phyloP scores from a whole-genome alignment of 2,797 vertebrate genomes.

The Sebastes nivosus region DNA sequence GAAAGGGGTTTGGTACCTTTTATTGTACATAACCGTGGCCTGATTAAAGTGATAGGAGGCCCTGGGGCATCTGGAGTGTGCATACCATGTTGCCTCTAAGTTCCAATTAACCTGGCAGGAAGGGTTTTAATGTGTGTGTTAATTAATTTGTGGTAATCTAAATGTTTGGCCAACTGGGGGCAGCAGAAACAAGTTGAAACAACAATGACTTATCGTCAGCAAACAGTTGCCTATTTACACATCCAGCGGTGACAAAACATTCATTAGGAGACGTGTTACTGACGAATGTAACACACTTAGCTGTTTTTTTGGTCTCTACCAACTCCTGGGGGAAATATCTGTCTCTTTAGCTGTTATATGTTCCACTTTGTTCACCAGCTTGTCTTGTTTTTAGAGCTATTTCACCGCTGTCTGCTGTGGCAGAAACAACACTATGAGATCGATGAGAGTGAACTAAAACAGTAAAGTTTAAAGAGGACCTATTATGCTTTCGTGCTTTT shows the following conservation, averaged over 20 bases:
- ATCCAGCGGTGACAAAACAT: neutral
- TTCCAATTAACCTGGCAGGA: neutral
- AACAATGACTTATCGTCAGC: neutral
- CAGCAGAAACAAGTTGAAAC: neutral
- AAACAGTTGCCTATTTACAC: neutral
- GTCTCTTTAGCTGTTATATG: neutral
- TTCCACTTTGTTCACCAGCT: neutral
- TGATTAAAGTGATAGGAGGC: neutral
- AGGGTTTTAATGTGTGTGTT: neutral
- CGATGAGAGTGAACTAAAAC: neutral
- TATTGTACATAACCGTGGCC: neutral
- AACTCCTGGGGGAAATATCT: neutral
- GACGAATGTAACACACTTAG: neutral
- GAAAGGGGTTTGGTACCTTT: neutral
- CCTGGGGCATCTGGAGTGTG: neutral
- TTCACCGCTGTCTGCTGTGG: neutral
- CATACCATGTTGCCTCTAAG: neutral
- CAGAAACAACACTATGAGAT: neutral
- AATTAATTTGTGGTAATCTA: neutral
- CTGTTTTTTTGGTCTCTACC: neutral
- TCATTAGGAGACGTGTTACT: neutral
- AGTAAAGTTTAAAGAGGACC: neutral
- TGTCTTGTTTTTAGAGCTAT: neutral
- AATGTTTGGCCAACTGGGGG: neutral
- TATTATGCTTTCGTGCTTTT: no score